Percentiles rank a stretch among this genome's conserved stretches.
phyloP scores from a whole-genome alignment of 2,888 invertebrate species.

The Apantesis nais region DNA sequence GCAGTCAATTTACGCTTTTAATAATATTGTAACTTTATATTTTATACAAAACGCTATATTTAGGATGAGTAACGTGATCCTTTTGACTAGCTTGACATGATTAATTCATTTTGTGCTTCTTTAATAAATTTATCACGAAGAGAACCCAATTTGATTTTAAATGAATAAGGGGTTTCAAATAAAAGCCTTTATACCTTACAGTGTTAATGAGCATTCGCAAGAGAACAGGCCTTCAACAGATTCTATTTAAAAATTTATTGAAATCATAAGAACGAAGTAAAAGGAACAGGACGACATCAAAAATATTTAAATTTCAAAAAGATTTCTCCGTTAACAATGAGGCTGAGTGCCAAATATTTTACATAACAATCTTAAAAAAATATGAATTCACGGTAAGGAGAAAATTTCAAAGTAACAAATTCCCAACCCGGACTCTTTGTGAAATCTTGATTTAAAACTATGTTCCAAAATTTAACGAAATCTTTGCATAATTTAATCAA shows the following conservation, averaged over 20 bases:
- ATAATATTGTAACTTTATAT: constrained; percentile 11
- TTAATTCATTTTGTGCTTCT: constrained; percentile 44
- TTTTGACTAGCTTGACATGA: constrained; percentile 36
- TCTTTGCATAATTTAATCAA: constrained; percentile 21
- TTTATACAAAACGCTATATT: constrained; percentile 38
- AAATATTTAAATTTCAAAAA: constrained; percentile 41
- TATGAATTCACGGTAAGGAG: constrained; percentile 32
- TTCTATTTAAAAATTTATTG: constrained; percentile 26
- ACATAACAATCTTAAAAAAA: constrained; percentile 31
- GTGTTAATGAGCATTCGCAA: constrained; percentile 33
- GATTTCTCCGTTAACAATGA: constrained; percentile 23
- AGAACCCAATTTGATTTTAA: constrained; percentile 47
- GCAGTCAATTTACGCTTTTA: background rate
- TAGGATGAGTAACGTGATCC: constrained; percentile 30
- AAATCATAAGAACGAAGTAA: constrained; percentile 19
- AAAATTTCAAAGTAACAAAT: constrained; percentile 30
- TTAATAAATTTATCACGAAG: constrained; percentile 45
- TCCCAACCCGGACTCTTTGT: constrained; percentile 22
- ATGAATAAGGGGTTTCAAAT: constrained; percentile 38
- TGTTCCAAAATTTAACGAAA: constrained; percentile 19
- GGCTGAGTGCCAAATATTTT: constrained; percentile 26
- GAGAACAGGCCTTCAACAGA: constrained; percentile 16
- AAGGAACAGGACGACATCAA: constrained; percentile 19
- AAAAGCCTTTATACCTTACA: constrained; percentile 37
- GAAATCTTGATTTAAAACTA: constrained; percentile 37